Evolutionary conservation across 2,113 vertebrate species (phyloP).

Genomic region (Sclerurus mexicanus): DNA sequence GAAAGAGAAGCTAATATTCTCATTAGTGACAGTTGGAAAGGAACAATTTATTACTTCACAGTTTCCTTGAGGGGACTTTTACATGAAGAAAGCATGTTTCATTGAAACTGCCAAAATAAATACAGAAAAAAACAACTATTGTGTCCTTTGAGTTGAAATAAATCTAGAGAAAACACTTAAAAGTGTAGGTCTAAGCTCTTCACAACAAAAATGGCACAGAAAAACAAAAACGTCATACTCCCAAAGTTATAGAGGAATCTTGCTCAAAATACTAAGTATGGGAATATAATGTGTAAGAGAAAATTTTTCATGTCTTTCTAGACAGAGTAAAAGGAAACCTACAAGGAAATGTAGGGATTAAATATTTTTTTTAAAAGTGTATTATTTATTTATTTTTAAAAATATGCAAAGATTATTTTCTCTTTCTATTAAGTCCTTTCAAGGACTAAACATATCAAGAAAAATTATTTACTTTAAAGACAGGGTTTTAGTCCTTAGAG

Average conservation of each 20-base stretch:
- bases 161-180: background rate
- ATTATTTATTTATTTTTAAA: background rate
- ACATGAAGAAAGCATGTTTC: constrained; percentile 45
- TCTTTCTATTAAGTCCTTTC: background rate
- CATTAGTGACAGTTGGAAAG: constrained; percentile 23
- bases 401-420: background rate
- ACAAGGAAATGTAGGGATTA: background rate
- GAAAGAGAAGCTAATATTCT: background rate
- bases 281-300: background rate
- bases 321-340: background rate
- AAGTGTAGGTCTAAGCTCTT: background rate
- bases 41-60: constrained; percentile 43
- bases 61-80: constrained; percentile 47
- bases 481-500: background rate
- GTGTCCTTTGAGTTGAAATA: background rate
- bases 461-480: background rate
- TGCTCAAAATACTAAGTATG: background rate
- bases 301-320: background rate
- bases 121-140: background rate
- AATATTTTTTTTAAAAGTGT: background rate
- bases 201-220: background rate
- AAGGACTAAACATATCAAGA: background rate
- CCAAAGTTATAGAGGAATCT: background rate
- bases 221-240: background rate
- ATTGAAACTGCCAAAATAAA: constrained; percentile 44